Base-by-base conservation (phyloP, 2,888 invertebrate genomes). In the Chironomus riparius region DNA sequence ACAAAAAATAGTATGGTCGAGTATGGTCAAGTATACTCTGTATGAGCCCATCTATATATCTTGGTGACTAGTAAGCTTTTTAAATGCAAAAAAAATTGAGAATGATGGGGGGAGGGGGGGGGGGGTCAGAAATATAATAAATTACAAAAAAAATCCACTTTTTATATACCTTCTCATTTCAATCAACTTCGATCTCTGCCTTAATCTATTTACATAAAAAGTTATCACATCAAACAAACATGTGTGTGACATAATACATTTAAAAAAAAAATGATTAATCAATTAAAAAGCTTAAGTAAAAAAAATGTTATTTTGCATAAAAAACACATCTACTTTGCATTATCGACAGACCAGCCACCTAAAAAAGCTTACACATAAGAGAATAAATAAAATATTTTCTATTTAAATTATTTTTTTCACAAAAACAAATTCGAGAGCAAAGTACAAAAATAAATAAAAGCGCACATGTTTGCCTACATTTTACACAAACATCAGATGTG, bases 301-400 rank as follows among this genome's bases (percentile, higher is more conserved):
- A 56, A 56, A 56, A 56, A 7, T 18, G 56, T 56, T 15, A 56
- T 18, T 24, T 38, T 15, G 21, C 65, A 65, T 24, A 21, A 65
- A 24, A 65, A 65, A 65, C 38, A 24, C 24, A 65, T 65, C 65
- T 65, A 65, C 65, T 65, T 65, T 6, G 65, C 65, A 21, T 21
- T 65, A 65, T 24, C 65, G 38, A 65, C 21, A 65, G 18, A 65
- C 65, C 65, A 65, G 65, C 65, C 65, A 65, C 65, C 65, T 65
- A 24, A 24, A 65, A 13, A 18, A 15, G 56, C 18, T 56, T 56
- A 18, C 18, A 56, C 6, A 15, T 56, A 56, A 6, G 15, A 50
- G 15, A 5, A 13, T 2, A 3, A 2, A 38, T 10, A 38, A 38
- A 38, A 38, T 38, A 10, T 38, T 38, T 7, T 38, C 38, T 38